Percentiles rank a stretch among this genome's conserved stretches.
These are phyloP conservation scores for Rhombomys opimus DNA, from an alignment of 2,113 vertebrate genomes.

Conservation along the genomic window DNA sequence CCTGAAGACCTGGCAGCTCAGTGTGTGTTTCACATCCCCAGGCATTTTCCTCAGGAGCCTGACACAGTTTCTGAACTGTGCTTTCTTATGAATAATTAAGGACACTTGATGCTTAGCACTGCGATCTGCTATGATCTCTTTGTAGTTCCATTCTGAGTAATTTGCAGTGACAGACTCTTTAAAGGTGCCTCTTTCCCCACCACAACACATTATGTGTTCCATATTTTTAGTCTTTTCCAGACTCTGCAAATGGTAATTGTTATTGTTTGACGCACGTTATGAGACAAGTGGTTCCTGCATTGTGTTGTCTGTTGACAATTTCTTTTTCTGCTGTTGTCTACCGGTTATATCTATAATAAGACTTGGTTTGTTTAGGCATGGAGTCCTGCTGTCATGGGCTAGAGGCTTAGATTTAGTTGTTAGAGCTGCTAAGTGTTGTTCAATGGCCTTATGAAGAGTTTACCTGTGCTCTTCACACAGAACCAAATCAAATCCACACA, in stretches of 20 bases:
- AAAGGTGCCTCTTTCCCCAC: not conserved
- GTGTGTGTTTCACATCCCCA: not conserved
- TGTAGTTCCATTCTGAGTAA: constrained; percentile 11
- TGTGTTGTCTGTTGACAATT: constrained; percentile 26
- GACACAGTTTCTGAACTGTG: constrained; percentile 40
- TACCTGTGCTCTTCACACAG: constrained; percentile 21
- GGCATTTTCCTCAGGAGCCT: constrained; percentile 57
- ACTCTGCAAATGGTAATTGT: constrained; percentile 27
- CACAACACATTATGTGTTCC: not conserved
- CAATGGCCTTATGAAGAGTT: not conserved
- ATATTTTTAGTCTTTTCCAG: constrained; percentile 2
- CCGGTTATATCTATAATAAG: not conserved
- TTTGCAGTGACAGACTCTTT: not conserved
- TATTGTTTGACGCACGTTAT: constrained; percentile 11
- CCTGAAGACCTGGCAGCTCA: not conserved
- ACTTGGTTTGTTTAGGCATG: not conserved
- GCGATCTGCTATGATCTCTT: constrained; percentile 32
- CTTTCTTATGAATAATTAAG: constrained; percentile 62
- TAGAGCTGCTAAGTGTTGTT: not conserved
- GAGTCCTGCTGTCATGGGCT: not conserved
- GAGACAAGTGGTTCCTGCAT: constrained; percentile 28
- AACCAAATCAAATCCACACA: constrained; percentile 10
- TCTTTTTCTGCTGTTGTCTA: not conserved
- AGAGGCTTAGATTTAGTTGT: constrained; percentile 24
- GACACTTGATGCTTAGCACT: constrained; percentile 10